phyloP scores from a whole-genome alignment of 2,888 invertebrate species.

The Anthrax anthrax region DNA sequence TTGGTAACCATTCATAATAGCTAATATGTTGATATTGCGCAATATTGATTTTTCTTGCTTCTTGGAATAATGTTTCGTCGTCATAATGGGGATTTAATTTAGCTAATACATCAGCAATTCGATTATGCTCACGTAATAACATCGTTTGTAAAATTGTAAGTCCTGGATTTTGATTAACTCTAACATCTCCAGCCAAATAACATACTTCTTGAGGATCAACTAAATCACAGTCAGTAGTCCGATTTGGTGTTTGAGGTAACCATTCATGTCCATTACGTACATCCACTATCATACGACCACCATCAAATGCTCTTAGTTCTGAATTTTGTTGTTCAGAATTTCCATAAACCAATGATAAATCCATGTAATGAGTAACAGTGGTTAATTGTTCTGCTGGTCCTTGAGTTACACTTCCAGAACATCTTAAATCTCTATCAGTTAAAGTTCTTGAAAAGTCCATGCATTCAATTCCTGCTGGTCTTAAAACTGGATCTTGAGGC shows the following conservation, averaged over 20 bases:
- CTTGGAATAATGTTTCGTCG: conserved; percentile 38
- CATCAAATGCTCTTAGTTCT: conserved; percentile 49
- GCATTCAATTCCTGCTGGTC: conserved; percentile 38
- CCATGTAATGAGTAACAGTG: conserved; percentile 37
- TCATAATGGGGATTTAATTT: conserved; percentile 39
- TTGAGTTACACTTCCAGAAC: conserved; percentile 34
- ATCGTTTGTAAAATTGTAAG: conserved; percentile 36
- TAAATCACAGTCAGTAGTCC: conserved; percentile 53
- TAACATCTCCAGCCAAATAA: conserved; percentile 50
- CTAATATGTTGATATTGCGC: conserved; percentile 38
- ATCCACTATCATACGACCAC: conserved; percentile 51
- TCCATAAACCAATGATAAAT: conserved; percentile 69
- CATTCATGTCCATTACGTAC: conserved; percentile 51
- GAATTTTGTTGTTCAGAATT: conserved; percentile 49
- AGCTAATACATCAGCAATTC: conserved; percentile 32
- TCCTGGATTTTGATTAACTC: conserved; percentile 37
- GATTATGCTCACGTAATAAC: conserved; percentile 38
- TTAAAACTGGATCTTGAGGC: conserved; percentile 39
- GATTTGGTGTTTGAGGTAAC: conserved; percentile 55
- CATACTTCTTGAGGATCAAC: conserved; percentile 53
- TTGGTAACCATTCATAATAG: conserved; percentile 41
- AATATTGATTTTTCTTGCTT: conserved; percentile 37
- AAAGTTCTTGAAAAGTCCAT: conserved; percentile 49
- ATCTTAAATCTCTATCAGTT: conserved; percentile 46
- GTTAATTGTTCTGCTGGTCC: conserved; percentile 52